Base-by-base conservation (phyloP, 2,113 vertebrate species). In the Hemicordylus capensis region DNA sequence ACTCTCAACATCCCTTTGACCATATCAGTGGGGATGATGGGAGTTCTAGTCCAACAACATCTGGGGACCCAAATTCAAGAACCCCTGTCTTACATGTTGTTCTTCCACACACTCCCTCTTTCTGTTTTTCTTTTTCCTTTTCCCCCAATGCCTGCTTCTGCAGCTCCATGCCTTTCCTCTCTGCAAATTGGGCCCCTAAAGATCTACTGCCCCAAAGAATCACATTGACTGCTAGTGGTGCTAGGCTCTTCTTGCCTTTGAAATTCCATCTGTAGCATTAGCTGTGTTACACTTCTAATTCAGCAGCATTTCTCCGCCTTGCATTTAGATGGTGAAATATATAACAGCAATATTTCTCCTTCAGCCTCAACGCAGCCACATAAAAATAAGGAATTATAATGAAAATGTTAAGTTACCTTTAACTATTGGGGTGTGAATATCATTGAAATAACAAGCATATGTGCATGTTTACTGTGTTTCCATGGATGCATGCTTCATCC, bases 391-490 rank as follows among this genome's bases (percentile, higher is more conserved):
- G 72, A 76, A 81, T 31, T 81, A 4, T 69, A 70, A 70, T 78
- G 61, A 69, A 85, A 82, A 56, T 86, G 61, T 72, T 54, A 72
- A 79, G 15, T 44, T 51, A 86, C 51, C 61, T 46, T 77, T 86
- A 74, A 64, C 48, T 78, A 85, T 51, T 73, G 34, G 20, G 61
- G 56, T 56, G 39, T 73, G 64, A 82, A 54, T 70, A 64, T 24
- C 46, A 85, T 64, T 80, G 63, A 80, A 75, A 79, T 75, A 77
- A 78, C 59, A 82, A 78, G 58, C 14, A 22, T 61, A 73, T 44
- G n/a, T 58, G 14, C 26, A 39, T 64, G 46, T 66, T 79, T 51
- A 37, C 26, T 66, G 17, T 48, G 5, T 76, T 75, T 76, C 54
- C 24, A 48, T 73, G 20, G 37, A 48, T 61, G 28, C 37, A 28